Percentiles rank a stretch among this genome's conserved stretches.
Conservation (phyloP, 2,797 vertebrate species). For the Okamejei kenojei region DNA sequence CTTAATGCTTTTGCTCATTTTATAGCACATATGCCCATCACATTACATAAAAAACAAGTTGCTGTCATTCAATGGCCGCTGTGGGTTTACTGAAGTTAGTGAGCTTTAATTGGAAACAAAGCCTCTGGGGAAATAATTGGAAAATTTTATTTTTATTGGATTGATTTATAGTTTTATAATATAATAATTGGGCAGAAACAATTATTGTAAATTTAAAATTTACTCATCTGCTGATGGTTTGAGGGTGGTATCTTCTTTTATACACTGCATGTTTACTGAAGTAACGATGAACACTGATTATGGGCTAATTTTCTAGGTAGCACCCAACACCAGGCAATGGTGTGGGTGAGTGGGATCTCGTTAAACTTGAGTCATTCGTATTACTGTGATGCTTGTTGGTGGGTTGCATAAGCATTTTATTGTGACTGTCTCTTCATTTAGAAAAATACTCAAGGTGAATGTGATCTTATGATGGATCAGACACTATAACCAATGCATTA, state of each 20-base stretch:
- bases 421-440: background rate
- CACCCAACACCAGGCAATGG: background rate
- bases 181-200: background rate
- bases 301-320: background rate
- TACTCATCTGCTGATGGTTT: background rate
- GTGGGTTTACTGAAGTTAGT: background rate
- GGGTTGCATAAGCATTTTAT: background rate
- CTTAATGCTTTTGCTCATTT: background rate
- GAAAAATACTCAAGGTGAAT: background rate
- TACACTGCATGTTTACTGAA: background rate
- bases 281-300: background rate
- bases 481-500: background rate
- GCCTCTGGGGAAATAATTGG: background rate
- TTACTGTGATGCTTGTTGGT: background rate
- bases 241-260: background rate
- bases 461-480: background rate
- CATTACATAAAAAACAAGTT: background rate
- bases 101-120: background rate
- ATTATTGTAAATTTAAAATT: background rate
- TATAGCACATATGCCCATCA: background rate
- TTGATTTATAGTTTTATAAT: background rate
- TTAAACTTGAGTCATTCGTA: background rate
- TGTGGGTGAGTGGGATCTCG: background rate
- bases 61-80: background rate
- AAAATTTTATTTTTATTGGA: background rate